Evolutionary conservation across 2,888 invertebrate species (phyloP).

Genomic region (Tryphoninae sp.): DNA sequence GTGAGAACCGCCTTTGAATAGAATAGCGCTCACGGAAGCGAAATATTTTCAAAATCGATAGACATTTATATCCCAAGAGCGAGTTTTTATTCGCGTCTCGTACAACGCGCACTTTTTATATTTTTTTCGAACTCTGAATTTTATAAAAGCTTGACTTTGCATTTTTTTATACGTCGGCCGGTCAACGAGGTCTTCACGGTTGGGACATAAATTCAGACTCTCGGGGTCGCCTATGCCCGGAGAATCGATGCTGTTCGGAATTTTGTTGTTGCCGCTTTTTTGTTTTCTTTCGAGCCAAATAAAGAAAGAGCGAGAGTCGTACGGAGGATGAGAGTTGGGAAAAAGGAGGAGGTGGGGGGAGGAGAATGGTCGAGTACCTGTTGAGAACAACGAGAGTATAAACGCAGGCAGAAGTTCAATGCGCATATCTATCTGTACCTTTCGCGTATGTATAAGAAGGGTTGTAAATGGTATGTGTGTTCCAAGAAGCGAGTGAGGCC

Average conservation of each 20-base stretch:
- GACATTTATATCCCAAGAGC: constrained; percentile 74
- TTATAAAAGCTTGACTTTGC: background rate
- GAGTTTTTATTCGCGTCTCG: constrained; percentile 63
- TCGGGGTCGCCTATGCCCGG: background rate
- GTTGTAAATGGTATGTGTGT: constrained; percentile 64
- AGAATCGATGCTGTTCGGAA: constrained; percentile 8
- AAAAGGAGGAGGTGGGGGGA: constrained; percentile 40
- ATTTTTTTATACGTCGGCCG: constrained; percentile 10
- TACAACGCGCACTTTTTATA: constrained; percentile 64
- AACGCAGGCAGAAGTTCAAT: constrained; percentile 64
- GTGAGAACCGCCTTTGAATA: constrained; percentile 69
- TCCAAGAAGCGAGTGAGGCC: constrained; percentile 79
- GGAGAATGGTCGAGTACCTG: constrained; percentile 50
- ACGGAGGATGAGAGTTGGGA: constrained; percentile 9
- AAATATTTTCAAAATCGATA: constrained; percentile 64
- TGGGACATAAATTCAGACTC: constrained; percentile 28
- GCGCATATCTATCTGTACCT: constrained; percentile 73
- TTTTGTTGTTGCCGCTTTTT: background rate
- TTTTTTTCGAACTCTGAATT: constrained; percentile 14
- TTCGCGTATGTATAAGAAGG: constrained; percentile 58
- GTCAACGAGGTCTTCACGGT: constrained; percentile 14
- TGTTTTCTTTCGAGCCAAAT: constrained; percentile 3
- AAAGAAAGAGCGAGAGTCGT: constrained; percentile 22
- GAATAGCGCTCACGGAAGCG: constrained; percentile 69
- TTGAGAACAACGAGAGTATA: constrained; percentile 43